These are phyloP conservation scores for Camarhynchus parvulus DNA, from an alignment of 2,113 vertebrate genomes.

Conservation along the genomic window DNA sequence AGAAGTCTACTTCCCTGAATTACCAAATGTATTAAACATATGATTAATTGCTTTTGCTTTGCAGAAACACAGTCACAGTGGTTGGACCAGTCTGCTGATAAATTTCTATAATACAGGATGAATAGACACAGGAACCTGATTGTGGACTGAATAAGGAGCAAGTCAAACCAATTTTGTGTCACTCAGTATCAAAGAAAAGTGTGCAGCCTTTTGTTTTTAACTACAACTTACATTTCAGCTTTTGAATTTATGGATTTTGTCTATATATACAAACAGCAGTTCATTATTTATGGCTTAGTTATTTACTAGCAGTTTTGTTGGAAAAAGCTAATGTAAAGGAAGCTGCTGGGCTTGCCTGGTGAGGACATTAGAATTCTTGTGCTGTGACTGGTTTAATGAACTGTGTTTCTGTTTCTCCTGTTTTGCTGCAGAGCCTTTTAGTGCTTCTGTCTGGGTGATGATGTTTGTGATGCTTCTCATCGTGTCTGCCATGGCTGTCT, in stretches of 20 bases:
- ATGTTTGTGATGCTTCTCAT: slow-evolving; percentile 99
- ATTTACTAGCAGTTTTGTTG: background rate
- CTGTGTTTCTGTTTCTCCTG: background rate
- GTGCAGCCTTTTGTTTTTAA: background rate
- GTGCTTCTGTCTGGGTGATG: slow-evolving; percentile 99
- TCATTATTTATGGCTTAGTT: background rate
- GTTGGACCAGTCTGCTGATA: background rate
- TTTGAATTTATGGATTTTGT: background rate
- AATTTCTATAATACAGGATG: background rate
- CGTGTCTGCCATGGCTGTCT: slow-evolving; percentile 96
- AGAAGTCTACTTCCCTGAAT: background rate
- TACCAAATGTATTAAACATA: background rate
- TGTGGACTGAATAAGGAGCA: background rate
- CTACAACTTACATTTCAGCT: background rate
- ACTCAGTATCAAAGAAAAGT: background rate
- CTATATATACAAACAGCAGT: background rate
- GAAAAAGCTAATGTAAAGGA: background rate
- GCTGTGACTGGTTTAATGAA: slow-evolving; percentile 13
- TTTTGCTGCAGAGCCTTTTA: slow-evolving; percentile 91
- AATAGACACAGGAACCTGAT: background rate
- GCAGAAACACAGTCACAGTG: background rate
- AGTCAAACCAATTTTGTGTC: background rate
- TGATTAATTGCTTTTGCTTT: slow-evolving; percentile 16
- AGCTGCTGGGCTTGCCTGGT: background rate
- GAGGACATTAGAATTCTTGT: background rate